These are phyloP conservation scores for Diadegma fenestrale DNA, from an alignment of 2,888 invertebrate genomes.

Conservation along the genomic window DNA sequence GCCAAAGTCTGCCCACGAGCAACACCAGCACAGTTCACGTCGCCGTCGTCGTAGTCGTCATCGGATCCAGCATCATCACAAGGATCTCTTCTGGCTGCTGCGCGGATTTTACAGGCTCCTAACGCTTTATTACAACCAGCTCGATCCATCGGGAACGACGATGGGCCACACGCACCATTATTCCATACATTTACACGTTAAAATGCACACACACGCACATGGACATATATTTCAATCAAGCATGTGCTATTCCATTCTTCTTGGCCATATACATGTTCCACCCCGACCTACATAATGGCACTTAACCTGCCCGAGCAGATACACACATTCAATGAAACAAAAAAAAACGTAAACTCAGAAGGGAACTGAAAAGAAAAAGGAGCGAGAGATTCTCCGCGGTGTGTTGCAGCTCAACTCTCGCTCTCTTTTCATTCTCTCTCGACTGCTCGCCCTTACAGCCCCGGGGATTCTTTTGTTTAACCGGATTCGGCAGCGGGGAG, in stretches of 20 bases:
- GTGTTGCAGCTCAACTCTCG: constrained; percentile 60
- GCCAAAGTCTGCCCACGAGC: constrained; percentile 80
- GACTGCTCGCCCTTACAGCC: constrained; percentile 25
- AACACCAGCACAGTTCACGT: constrained; percentile 60
- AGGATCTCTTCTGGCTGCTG: constrained; percentile 49
- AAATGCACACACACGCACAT: constrained; percentile 9
- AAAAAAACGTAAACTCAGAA: constrained; percentile 43
- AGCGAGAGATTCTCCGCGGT: constrained; percentile 59
- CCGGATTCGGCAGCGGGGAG: constrained; percentile 32
- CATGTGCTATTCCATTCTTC: constrained; percentile 22
- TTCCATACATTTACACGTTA: constrained; percentile 8
- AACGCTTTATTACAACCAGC: constrained; percentile 65
- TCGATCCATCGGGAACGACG: constrained; percentile 56
- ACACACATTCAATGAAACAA: constrained; percentile 62
- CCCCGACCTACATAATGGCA: constrained; percentile 79
- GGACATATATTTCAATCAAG: background rate
- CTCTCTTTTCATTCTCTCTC: constrained; percentile 47
- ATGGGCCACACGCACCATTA: constrained; percentile 53
- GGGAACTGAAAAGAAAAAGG: constrained; percentile 35
- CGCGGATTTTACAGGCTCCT: constrained; percentile 38
- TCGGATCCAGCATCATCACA: constrained; percentile 58
- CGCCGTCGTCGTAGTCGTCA: constrained; percentile 46
- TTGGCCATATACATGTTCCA: background rate
- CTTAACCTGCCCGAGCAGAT: constrained; percentile 76
- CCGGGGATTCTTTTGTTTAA: constrained; percentile 65